A percentile compares a stretch with the other conserved stretches of the same genome.
These are phyloP conservation scores for Leiothrix lutea DNA, from an alignment of 2,113 vertebrate genomes.

Conservation along the genomic window DNA sequence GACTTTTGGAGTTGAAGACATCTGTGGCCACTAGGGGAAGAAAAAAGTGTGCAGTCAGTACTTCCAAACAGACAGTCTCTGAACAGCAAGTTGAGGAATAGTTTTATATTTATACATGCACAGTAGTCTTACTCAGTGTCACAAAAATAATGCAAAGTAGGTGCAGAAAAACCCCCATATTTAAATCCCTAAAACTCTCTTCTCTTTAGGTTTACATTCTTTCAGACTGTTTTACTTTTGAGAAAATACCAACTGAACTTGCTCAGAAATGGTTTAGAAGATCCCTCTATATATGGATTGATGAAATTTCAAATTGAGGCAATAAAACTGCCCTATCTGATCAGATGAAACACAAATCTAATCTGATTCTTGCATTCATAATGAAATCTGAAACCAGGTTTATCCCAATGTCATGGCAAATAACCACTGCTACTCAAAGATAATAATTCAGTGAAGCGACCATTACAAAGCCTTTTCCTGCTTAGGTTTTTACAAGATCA, in stretches of 20 bases:
- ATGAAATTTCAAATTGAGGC: neutral
- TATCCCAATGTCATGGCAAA: neutral
- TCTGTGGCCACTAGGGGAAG: slow-evolving; percentile 75
- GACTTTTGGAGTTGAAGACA: slow-evolving; percentile 85
- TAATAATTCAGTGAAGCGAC: neutral
- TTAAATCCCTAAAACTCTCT: neutral
- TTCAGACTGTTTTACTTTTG: neutral
- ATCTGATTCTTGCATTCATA: neutral
- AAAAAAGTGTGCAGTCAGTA: neutral
- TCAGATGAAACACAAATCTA: neutral
- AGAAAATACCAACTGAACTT: neutral
- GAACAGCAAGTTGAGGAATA: neutral
- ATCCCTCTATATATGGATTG: neutral
- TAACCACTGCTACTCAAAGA: neutral
- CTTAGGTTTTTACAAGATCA: neutral
- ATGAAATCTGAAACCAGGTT: neutral
- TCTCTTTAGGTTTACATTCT: neutral
- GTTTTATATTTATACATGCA: neutral
- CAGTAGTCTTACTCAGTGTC: neutral
- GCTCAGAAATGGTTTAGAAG: neutral
- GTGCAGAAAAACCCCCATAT: fast-evolving
- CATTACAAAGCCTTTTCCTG: neutral
- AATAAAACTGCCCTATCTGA: neutral
- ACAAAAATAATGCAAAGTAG: neutral
- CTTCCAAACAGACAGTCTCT: neutral